phyloP scores from a whole-genome alignment of 2,797 vertebrate genomes.

The Gadopsis marmoratus region DNA sequence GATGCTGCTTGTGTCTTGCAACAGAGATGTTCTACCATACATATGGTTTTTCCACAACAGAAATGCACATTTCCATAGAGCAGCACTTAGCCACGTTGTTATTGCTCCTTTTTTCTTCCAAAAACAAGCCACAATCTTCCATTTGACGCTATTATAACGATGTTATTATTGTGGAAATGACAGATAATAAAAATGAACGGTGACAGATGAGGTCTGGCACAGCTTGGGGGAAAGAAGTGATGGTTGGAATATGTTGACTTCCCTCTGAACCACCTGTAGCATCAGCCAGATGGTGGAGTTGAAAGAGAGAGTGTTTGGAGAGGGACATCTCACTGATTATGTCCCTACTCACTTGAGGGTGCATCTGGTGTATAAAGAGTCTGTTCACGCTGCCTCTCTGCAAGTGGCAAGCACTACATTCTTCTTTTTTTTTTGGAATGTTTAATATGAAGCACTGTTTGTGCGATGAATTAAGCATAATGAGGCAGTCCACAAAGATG shows the following conservation, averaged over 20 bases:
- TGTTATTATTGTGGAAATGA: conserved; percentile 36
- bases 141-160: conserved; percentile 23
- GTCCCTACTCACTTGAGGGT: conserved; percentile 67
- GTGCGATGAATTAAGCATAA: conserved; percentile 59
- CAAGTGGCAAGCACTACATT: conserved; percentile 37
- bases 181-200: conserved; percentile 27
- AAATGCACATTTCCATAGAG: background rate
- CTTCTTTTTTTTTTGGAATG: conserved; percentile 11
- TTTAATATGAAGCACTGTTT: conserved; percentile 56
- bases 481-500: conserved; percentile 53
- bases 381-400: conserved; percentile 56
- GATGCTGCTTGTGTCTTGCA: background rate
- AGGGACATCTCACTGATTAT: conserved; percentile 69
- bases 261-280: conserved; percentile 70
- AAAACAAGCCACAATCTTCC: conserved; percentile 21
- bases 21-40: background rate
- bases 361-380: conserved; percentile 73
- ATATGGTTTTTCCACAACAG: background rate
- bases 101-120: background rate
- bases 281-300: conserved; percentile 69
- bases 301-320: conserved; percentile 56
- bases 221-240: conserved; percentile 33
- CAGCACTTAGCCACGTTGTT: background rate
- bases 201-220: conserved; percentile 47
- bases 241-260: conserved; percentile 64